Conservation (phyloP, 2,113 vertebrate genomes). For the Periophthalmodon schlosseri region DNA sequence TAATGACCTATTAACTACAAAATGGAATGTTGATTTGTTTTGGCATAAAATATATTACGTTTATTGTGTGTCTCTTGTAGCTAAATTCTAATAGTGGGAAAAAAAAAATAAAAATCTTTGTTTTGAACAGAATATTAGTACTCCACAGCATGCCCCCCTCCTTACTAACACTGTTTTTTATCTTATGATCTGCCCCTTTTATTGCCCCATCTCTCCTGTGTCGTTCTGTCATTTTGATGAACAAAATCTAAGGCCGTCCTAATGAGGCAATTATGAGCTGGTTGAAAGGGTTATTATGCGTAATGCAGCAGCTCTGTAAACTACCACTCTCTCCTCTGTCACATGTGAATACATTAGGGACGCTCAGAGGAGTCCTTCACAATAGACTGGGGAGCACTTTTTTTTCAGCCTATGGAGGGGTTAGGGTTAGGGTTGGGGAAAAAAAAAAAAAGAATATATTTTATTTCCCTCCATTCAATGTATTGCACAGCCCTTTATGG, state of each 20-base stretch:
- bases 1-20: neutral
- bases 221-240: constrained; percentile 37
- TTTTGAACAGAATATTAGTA: neutral
- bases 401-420: no score
- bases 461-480: no score
- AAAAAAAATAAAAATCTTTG: neutral
- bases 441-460: no score
- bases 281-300: constrained; percentile 54
- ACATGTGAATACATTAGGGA: constrained; percentile 3
- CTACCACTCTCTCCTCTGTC: constrained; percentile 1
- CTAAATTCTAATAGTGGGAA: neutral
- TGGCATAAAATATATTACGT: neutral
- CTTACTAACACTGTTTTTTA: neutral
- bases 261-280: constrained; percentile 53
- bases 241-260: constrained; percentile 43
- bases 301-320: constrained; percentile 30
- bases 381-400: neutral
- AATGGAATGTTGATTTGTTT: neutral
- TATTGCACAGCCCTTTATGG: no score
- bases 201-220: constrained; percentile 10
- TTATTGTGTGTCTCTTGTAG: neutral
- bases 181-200: neutral
- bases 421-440: no score
- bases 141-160: neutral
- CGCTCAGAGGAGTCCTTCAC: neutral